Evolutionary conservation across 2,797 vertebrate genomes (phyloP).

Genomic region (Hippoglossus hippoglossus): DNA sequence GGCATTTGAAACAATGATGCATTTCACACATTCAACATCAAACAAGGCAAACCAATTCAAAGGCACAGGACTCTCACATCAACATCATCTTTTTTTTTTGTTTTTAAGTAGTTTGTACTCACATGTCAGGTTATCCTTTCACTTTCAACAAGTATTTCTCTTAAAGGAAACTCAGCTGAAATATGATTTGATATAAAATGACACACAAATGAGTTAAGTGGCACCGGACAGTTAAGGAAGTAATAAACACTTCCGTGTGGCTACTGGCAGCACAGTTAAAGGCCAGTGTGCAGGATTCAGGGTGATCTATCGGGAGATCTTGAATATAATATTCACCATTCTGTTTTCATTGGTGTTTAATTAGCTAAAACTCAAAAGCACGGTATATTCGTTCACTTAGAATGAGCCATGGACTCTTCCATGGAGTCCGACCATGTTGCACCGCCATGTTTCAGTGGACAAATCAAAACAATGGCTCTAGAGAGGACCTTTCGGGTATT

Average conservation of each 20-base stretch:
- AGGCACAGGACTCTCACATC: constrained; percentile 95
- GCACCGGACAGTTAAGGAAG: constrained; percentile 82
- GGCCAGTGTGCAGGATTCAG: not conserved
- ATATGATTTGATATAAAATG: constrained; percentile 73
- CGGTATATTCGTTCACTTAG: no score
- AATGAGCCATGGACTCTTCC: no score
- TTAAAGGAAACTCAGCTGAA: constrained; percentile 84
- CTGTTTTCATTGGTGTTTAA: no score
- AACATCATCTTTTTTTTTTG: constrained; percentile 75
- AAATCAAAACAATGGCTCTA: no score
- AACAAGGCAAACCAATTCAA: constrained; percentile 93
- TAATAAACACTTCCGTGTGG: constrained; percentile 30
- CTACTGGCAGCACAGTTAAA: constrained; percentile 32
- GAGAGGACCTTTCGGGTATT: no score
- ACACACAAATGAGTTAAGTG: constrained; percentile 82
- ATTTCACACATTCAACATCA: constrained; percentile 94
- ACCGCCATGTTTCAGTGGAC: no score
- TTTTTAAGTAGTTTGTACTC: constrained; percentile 60
- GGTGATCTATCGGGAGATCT: no score
- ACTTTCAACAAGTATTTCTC: constrained; percentile 77
- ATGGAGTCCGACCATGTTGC: no score
- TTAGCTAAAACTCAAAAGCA: no score
- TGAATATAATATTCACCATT: no score
- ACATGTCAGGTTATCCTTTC: constrained; percentile 69
- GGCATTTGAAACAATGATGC: constrained; percentile 86